Evolutionary conservation across 2,113 vertebrate genomes (phyloP).

Genomic region (Cryptotis parvus): DNA sequence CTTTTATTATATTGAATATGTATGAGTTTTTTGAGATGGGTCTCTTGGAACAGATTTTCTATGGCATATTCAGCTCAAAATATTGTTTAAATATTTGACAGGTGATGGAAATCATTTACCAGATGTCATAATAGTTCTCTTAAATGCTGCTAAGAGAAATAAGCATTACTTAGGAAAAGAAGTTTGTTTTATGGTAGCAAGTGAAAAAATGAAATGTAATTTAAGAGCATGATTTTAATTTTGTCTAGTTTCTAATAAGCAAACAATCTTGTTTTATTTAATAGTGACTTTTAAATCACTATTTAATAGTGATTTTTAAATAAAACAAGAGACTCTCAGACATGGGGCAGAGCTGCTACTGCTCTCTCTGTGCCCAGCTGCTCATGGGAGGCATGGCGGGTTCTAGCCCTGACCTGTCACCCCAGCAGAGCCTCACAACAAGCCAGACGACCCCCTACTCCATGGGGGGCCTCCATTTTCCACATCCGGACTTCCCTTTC

Average conservation of each 20-base stretch:
- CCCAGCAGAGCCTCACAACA: no score
- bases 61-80: constrained; percentile 4
- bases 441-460: no score
- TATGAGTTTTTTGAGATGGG: not conserved
- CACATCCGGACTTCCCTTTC: no score
- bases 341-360: no score
- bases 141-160: not conserved
- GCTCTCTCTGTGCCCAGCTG: no score
- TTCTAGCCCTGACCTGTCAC: no score
- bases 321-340: no score
- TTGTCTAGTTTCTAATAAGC: not conserved
- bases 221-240: not conserved
- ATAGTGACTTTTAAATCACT: no score
- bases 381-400: no score
- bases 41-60: not conserved
- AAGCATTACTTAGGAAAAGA: not conserved
- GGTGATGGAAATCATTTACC: not conserved
- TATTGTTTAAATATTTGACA: constrained; percentile 7
- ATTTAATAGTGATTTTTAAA: no score
- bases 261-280: not conserved
- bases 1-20: constrained; percentile 13
- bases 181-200: not conserved
- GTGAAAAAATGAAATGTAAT: not conserved
- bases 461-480: no score
- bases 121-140: not conserved